These are phyloP conservation scores for Onychorhynchus coronatus DNA, from an alignment of 2,113 vertebrate species.

Conservation along the genomic window DNA sequence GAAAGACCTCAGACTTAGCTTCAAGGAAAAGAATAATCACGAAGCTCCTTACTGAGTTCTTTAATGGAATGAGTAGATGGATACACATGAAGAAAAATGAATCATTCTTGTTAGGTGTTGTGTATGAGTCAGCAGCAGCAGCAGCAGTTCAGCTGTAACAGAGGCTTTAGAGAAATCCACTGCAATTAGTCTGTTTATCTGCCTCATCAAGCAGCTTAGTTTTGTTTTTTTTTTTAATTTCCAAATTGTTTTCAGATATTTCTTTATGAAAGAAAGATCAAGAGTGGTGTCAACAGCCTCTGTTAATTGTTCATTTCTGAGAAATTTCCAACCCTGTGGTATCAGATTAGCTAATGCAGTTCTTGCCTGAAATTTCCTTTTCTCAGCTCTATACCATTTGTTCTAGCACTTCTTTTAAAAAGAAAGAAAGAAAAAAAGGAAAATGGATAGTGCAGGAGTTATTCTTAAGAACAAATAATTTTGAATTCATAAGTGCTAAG, in stretches of 20 bases:
- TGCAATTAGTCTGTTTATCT: background rate
- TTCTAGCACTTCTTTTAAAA: background rate
- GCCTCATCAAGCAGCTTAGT: background rate
- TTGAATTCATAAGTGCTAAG: background rate
- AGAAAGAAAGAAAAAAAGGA: background rate
- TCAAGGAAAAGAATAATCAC: background rate
- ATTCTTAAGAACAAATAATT: background rate
- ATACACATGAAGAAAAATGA: background rate
- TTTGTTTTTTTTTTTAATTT: background rate
- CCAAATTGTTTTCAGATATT: background rate
- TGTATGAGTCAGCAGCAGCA: background rate
- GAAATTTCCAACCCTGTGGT: background rate
- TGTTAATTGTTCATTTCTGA: background rate
- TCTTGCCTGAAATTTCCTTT: background rate
- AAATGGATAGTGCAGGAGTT: background rate
- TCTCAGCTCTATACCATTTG: background rate
- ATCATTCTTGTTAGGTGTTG: background rate
- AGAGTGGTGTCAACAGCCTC: background rate
- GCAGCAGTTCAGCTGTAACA: background rate
- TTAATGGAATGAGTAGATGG: background rate
- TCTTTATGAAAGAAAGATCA: background rate
- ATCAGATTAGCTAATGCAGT: background rate
- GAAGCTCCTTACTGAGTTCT: background rate
- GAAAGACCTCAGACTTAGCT: background rate
- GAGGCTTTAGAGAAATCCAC: background rate